Evolutionary conservation across 2,888 invertebrate species (phyloP).

Genomic region (Scaptomyza reducta): DNA sequence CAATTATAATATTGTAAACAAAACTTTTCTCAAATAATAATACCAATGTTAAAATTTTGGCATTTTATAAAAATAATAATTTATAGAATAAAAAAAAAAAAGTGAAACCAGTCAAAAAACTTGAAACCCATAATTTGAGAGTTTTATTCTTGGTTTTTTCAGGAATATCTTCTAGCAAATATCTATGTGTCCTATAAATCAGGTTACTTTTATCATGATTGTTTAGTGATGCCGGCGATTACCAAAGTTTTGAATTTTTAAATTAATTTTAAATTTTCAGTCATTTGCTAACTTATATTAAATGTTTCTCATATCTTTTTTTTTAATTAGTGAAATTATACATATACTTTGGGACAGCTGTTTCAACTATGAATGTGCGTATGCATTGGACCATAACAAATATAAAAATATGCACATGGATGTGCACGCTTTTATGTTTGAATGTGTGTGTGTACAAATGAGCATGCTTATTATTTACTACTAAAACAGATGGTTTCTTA

Average conservation of each 20-base stretch:
- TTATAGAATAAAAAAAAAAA: background rate
- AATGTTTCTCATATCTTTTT: background rate
- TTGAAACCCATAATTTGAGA: background rate
- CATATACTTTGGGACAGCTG: background rate
- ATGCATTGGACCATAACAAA: background rate
- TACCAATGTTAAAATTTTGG: background rate
- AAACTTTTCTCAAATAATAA: background rate
- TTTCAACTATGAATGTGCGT: background rate
- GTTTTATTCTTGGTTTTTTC: no score
- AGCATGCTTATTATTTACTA: conserved; percentile 34
- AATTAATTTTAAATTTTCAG: no score
- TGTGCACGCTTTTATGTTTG: conserved; percentile 1
- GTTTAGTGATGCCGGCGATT: no score
- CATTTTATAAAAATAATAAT: background rate
- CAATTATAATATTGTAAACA: background rate
- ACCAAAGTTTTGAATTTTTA: no score
- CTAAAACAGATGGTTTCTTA: conserved; percentile 50
- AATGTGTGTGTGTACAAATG: background rate
- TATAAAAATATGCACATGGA: background rate
- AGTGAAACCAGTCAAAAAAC: background rate
- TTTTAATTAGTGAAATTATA: background rate
- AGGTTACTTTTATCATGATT: no score
- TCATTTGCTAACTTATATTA: background rate
- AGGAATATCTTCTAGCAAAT: no score
- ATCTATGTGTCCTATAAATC: no score